Evolutionary conservation across 2,888 invertebrate species (phyloP), one percentile per base, ranked within the genome.

Genomic region (Holacanthella duospinosa): DNA sequence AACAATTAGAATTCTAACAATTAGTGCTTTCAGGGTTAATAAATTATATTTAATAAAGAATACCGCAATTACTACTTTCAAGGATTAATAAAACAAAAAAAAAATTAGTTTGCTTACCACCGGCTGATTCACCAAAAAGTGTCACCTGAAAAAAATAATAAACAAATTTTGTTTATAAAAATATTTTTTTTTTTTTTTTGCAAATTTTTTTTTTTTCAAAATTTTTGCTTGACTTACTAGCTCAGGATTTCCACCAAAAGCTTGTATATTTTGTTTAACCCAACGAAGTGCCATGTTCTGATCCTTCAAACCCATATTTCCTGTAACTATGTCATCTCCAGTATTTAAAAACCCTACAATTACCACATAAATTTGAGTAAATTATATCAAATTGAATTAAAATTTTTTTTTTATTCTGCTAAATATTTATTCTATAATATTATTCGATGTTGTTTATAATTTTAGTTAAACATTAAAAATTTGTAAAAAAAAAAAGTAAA

Each of bases 261-360:
- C 21, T 1, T 21, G 26, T 26, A 63, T 58, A 54, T 64, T 64
- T 29, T 12, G n/a, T 43, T 60, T 48, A 21, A 64, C 57, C 59
- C 54, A 64, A 55, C 64, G 16, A 59, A 67, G 53, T n/a, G 63
- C 60, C 62, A 67, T 53, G 16, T 57, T 53, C 60, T 67, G 67
- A 48, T 67, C 68, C 36, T 68, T 68, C 25, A 68, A 26, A 4
- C 66, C 68, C 66, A 63, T 62, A 29, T 68, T 68, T 16, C 68
- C 68, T 27, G 61, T 27, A 2, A 68, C 63, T 4, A 64, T 44
- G 16, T 55, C 57, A 29, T 66, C 66, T 9, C 64, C 68, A 16
- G 66, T 68, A 60, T 66, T 68, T 2, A 68, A 36, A 36, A 68
- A 68, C 4, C 68, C 68, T 66, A 19, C 1, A 29, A 25, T n/a